Evolutionary conservation across 2,113 vertebrate species (phyloP).

Genomic region (Paratilapia polleni): DNA sequence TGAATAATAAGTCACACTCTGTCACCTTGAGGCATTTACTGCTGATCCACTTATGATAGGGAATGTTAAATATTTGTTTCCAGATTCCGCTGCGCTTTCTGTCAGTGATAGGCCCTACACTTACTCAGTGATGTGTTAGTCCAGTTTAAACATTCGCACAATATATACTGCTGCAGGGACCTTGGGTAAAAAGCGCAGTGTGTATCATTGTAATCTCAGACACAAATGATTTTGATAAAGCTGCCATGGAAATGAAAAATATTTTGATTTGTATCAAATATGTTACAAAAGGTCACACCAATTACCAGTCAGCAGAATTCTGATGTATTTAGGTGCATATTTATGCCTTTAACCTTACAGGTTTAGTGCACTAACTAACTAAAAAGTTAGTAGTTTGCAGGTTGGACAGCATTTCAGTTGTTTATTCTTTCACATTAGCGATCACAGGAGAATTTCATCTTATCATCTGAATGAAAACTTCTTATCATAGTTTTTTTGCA

Average conservation of each 20-base stretch:
- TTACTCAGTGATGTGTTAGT: conserved; percentile 26
- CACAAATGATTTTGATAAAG: conserved; percentile 46
- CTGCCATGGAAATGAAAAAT: conserved; percentile 24
- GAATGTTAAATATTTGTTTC: conserved; percentile 72
- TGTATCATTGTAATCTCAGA: conserved; percentile 19
- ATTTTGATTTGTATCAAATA: conserved; percentile 16
- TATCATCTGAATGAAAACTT: conserved; percentile 31
- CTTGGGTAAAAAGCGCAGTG: background rate
- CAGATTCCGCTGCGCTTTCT: conserved; percentile 46
- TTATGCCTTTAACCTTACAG: background rate
- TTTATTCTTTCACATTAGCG: background rate
- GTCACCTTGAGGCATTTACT: conserved; percentile 40
- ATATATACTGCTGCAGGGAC: background rate
- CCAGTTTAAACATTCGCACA: conserved; percentile 48
- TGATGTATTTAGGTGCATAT: background rate
- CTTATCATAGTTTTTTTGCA: conserved; percentile 11
- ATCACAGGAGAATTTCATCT: conserved; percentile 1
- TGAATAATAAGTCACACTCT: conserved; percentile 22
- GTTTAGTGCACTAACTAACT: background rate
- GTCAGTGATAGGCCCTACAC: conserved; percentile 28
- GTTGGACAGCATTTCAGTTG: background rate
- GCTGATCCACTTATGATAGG: conserved; percentile 34
- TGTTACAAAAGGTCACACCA: background rate
- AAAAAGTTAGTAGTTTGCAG: background rate
- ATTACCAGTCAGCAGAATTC: background rate